phyloP scores from a whole-genome alignment of 2,888 invertebrate genomes.

The Tanypteryx hageni region DNA sequence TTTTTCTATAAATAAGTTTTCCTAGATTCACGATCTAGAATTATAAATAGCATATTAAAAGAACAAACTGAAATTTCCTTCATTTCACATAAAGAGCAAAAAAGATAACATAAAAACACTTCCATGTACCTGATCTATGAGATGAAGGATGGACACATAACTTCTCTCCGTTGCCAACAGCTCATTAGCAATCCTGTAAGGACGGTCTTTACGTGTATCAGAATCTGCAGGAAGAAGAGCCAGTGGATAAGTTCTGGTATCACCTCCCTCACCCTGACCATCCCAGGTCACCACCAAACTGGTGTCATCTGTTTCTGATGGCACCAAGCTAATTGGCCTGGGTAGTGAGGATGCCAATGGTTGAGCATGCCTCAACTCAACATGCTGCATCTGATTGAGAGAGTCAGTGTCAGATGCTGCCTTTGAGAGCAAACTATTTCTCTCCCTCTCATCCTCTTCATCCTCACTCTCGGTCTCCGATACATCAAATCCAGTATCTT shows the following conservation, averaged over 20 bases:
- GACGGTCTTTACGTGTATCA: conserved; percentile 71
- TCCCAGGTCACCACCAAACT: conserved; percentile 68
- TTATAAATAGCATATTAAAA: too few relatives aligned
- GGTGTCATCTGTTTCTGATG: conserved; percentile 68
- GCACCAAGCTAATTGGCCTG: conserved; percentile 66
- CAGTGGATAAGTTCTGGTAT: conserved; percentile 64
- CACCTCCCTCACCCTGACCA: conserved; percentile 62
- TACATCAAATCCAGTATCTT: conserved; percentile 72
- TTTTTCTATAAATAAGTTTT: too few relatives aligned
- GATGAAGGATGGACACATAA: conserved; percentile 79
- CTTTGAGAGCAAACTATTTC: conserved; percentile 67
- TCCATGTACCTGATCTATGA: conserved; percentile 79
- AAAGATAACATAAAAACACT: too few relatives aligned
- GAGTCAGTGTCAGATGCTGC: conserved; percentile 3
- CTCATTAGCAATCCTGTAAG: conserved; percentile 78
- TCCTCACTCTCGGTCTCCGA: conserved; percentile 77
- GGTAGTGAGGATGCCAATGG: conserved; percentile 66
- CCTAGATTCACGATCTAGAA: too few relatives aligned
- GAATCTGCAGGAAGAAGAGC: conserved; percentile 66
- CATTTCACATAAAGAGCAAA: too few relatives aligned
- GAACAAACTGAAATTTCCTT: too few relatives aligned
- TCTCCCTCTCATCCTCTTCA: conserved; percentile 70
- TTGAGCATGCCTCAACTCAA: conserved; percentile 17
- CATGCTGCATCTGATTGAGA: background rate
- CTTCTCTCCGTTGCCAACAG: conserved; percentile 79